A percentile compares a stretch with the other conserved stretches of the same genome.
phyloP scores from a whole-genome alignment of 2,888 invertebrate genomes.

The Yponomeuta evonymella region DNA sequence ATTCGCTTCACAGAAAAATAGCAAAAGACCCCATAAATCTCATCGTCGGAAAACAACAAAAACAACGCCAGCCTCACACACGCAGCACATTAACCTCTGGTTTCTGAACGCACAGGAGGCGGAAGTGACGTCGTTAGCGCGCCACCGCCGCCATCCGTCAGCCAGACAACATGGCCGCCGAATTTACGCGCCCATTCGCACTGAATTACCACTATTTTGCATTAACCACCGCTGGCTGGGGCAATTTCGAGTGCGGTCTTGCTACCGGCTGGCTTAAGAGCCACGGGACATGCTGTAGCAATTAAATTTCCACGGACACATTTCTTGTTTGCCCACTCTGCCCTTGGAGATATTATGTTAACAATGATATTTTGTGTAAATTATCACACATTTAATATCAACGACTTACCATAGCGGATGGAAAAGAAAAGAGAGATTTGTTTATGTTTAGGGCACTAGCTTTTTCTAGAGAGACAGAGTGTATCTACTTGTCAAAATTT shows the following conservation, averaged over 20 bases:
- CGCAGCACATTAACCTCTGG: slow-evolving; percentile 18
- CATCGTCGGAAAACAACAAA: background rate
- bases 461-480: too few relatives aligned
- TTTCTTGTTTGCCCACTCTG: too few relatives aligned
- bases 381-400: too few relatives aligned
- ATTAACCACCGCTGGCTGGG: slow-evolving; percentile 15
- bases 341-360: too few relatives aligned
- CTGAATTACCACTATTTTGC: slow-evolving; percentile 20
- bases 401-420: too few relatives aligned
- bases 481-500: too few relatives aligned
- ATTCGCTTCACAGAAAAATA: too few relatives aligned
- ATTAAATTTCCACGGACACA: too few relatives aligned
- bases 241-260: slow-evolving; percentile 10
- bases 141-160: slow-evolving; percentile 19
- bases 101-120: slow-evolving; percentile 22
- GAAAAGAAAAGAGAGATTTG: too few relatives aligned
- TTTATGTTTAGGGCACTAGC: too few relatives aligned
- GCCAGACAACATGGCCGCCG: slow-evolving; percentile 16
- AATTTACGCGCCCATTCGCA: slow-evolving; percentile 19
- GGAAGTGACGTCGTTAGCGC: slow-evolving; percentile 16
- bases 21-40: background rate
- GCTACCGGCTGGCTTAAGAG: background rate
- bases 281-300: background rate
- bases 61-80: slow-evolving; percentile 12
- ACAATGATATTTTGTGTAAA: too few relatives aligned